Percentiles rank a stretch among this genome's conserved stretches.
Evolutionary conservation across 1,140 invertebrate genomes (phyloP).

Genomic region (Planococcus citri): DNA sequence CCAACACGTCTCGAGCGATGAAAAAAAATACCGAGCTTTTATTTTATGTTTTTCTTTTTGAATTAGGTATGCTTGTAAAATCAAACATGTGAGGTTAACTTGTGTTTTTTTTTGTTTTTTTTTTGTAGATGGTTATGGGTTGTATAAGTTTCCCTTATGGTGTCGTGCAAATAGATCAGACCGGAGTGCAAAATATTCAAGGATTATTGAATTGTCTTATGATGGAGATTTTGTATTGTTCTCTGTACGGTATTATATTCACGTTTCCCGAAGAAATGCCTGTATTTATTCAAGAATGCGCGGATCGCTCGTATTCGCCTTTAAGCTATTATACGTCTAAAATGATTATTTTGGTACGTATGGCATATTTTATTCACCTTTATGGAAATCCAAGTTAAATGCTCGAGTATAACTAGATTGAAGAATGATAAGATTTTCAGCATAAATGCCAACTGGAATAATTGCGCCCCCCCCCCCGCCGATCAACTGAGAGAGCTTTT

Average conservation of each 20-base stretch:
- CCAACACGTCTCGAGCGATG: no score
- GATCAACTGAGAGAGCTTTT: no score
- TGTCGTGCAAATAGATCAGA: constrained; percentile 39
- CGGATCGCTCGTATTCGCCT: constrained; percentile 48
- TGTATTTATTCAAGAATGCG: constrained; percentile 49
- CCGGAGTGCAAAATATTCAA: constrained; percentile 53
- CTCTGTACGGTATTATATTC: constrained; percentile 51
- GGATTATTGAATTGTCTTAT: constrained; percentile 52
- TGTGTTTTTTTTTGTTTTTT: no score
- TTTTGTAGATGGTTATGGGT: not conserved
- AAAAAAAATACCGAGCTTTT: no score
- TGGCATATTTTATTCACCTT: not conserved
- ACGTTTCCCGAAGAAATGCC: constrained; percentile 54
- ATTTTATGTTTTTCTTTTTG: no score
- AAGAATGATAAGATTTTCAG: no score
- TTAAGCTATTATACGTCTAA: constrained; percentile 55
- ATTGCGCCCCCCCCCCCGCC: no score
- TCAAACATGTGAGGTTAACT: no score
- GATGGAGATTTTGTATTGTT: constrained; percentile 55
- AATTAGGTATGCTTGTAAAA: no score
- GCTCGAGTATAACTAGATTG: not conserved
- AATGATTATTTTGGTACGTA: constrained; percentile 49
- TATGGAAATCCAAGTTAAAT: not conserved
- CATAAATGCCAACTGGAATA: no score
- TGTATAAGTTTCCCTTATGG: constrained; percentile 45